Evolutionary conservation across 2,888 invertebrate species (phyloP).

Genomic region (Eremobia ochroleuca): DNA sequence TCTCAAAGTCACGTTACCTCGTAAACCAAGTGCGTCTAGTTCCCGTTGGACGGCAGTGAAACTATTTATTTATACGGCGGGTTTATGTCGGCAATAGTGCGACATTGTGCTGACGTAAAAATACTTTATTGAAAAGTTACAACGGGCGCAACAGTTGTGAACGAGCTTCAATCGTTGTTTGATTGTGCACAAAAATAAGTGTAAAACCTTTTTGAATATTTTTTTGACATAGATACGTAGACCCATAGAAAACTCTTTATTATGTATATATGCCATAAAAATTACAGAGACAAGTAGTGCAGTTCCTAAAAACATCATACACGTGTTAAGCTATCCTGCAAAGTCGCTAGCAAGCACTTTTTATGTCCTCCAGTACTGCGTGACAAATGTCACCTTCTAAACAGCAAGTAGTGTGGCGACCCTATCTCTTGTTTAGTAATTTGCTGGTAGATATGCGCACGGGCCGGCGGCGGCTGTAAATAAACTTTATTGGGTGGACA

Average conservation of each 20-base stretch:
- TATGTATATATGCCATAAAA: not conserved
- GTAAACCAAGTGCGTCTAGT: slow-evolving; percentile 9
- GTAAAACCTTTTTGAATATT: not conserved
- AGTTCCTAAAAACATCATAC: not conserved
- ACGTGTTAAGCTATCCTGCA: not conserved
- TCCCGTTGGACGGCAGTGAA: slow-evolving; percentile 22
- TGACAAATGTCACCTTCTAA: not conserved
- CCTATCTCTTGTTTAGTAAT: slow-evolving; percentile 37
- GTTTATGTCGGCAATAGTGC: slow-evolving; percentile 6
- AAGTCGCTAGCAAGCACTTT: not conserved
- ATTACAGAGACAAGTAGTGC: not conserved
- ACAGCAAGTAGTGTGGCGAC: slow-evolving; percentile 10
- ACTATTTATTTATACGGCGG: not conserved
- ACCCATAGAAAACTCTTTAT: not conserved
- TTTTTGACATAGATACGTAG: not conserved
- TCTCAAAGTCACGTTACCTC: slow-evolving; percentile 25
- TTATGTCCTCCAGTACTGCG: not conserved
- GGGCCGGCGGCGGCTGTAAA: slow-evolving; percentile 27
- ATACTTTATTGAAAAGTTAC: slow-evolving; percentile 40
- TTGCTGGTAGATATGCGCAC: slow-evolving; percentile 38
- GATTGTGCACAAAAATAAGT: too few species aligned
- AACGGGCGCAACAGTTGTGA: slow-evolving; percentile 23
- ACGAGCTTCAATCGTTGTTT: not conserved
- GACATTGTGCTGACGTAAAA: slow-evolving; percentile 42
- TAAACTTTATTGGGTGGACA: slow-evolving; percentile 40